phyloP scores from a whole-genome alignment of 2,797 vertebrate species.

The Phataginus tetradactyla region DNA sequence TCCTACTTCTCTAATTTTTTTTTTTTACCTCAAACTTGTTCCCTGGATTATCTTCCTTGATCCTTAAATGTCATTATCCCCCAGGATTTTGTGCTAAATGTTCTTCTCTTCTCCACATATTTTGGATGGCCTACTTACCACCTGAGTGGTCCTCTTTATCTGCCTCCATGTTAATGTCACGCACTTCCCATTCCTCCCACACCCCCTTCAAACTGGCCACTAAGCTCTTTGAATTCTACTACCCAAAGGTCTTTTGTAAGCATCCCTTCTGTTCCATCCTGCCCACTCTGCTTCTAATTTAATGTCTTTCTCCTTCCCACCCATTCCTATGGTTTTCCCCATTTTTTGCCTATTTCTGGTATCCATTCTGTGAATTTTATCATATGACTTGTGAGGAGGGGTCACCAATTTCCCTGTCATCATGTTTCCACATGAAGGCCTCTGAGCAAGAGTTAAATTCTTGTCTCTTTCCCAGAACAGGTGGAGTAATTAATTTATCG shows the following conservation, averaged over 20 bases:
- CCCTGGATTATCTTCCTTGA: not conserved
- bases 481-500: not conserved
- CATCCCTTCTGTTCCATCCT: not conserved
- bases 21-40: not conserved
- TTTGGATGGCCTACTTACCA: not conserved
- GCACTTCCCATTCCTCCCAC: not conserved
- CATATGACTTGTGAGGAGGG: not conserved
- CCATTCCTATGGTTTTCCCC: fast-evolving
- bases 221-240: not conserved
- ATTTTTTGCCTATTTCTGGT: not conserved
- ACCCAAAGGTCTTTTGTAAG: not conserved
- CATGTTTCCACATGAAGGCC: not conserved
- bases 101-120: not conserved
- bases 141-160: not conserved
- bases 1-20: not conserved
- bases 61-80: not conserved
- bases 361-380: not conserved
- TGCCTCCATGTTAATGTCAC: not conserved
- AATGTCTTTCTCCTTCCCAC: not conserved
- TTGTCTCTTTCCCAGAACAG: not conserved
- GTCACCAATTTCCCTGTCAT: not conserved
- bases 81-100: not conserved
- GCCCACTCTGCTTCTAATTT: not conserved
- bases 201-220: not conserved
- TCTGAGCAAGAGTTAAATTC: not conserved